Evolutionary conservation across 1,140 invertebrate genomes (phyloP), one percentile per base, ranked within the genome.

Genomic region (Trachymyrmex septentrionalis): DNA sequence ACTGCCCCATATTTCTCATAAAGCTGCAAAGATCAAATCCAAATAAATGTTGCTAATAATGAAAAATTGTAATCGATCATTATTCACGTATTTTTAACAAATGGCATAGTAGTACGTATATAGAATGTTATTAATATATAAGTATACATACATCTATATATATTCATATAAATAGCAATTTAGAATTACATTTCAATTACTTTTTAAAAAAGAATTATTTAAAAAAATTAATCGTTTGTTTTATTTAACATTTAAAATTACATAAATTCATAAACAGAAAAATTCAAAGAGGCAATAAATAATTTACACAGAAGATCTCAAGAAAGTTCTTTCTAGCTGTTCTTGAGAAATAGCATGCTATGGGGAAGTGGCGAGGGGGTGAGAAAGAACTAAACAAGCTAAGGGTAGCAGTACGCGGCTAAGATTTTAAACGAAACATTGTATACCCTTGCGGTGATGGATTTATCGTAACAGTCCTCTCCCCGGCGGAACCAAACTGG

Each of bases 391-490:
- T 38, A 72, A 82, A 21, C 34, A 7, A 24, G 27, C 53, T 21
- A 30, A 19, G 30, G 30, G 30, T 66, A 34, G 63, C 16, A 30
- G 14, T 30, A 63, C 16, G 64, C 2, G 21, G 55, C n/a, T 53
- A 63, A 64, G 53, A 14, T 50, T 82, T 72, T 73, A 48, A 57
- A 67, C 16, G 24, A 38, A 38, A 57, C 30, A 24, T 44, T 55
- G 80, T 61, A 34, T 30, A 34, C 30, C 24, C 67, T 24, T 50
- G 53, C 55, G 53, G 24, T 84, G 80, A 84, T 61, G 78, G 88
- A 90, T 90, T 90, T 89, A 90, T 63, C 44, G 59, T 21, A 21
- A 73, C 10, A 77, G 44, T 27, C 64, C 30, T 50, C 7, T 57
- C 16, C 10, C 12, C 48, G 59, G 71, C n/a, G 71, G 48, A 59